Evolutionary conservation across 2,797 vertebrate genomes (phyloP).

Genomic region (Pangasius larnaudii): DNA sequence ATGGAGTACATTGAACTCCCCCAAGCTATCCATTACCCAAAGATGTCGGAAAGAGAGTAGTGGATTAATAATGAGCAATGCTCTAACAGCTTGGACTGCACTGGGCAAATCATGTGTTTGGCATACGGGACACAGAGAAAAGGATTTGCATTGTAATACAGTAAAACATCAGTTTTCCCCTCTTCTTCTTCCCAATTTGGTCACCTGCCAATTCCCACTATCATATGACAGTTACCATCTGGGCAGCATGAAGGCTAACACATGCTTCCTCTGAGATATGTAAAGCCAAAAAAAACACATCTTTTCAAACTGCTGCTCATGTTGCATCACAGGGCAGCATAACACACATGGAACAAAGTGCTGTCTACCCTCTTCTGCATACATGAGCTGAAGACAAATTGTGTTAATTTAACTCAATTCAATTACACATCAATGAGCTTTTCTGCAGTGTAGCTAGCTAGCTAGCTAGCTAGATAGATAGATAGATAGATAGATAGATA

Average conservation of each 20-base stretch:
- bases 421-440: no score
- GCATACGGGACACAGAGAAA: not conserved
- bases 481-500: not conserved
- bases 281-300: no score
- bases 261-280: not conserved
- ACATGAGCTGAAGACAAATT: not conserved
- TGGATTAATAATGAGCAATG: not conserved
- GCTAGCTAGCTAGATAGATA: not conserved
- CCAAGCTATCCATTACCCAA: slow-evolving; percentile 63
- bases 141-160: not conserved
- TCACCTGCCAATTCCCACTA: not conserved
- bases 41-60: slow-evolving; percentile 9
- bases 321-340: not conserved
- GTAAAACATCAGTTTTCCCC: not conserved
- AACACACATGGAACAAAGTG: not conserved
- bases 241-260: not conserved
- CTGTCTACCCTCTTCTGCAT: not conserved
- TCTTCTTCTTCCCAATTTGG: not conserved
- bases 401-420: no score
- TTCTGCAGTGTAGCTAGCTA: no score
- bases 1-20: slow-evolving; percentile 47
- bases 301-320: not conserved
- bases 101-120: no score
- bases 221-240: not conserved
- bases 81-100: not conserved